phyloP scores from a whole-genome alignment of 2,797 vertebrate species.

The Hyperoplus immaculatus region DNA sequence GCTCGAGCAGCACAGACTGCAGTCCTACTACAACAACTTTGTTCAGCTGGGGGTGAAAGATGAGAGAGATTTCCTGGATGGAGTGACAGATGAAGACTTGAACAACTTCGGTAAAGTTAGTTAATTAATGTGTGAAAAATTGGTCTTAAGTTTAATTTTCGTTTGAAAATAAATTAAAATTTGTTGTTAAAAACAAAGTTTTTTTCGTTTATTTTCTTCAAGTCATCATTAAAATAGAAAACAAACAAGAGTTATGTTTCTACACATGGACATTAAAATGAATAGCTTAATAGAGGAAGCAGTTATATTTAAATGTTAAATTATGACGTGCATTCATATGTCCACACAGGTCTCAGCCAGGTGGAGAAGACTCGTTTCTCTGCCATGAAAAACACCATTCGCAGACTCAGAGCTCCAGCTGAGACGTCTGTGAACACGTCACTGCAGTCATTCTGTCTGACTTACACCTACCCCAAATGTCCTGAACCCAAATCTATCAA shows the following conservation, averaged over 20 bases:
- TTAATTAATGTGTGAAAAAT: no score
- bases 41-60: constrained; percentile 64
- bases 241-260: no score
- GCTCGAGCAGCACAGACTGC: constrained; percentile 59
- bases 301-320: not conserved
- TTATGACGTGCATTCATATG: not conserved
- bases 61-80: constrained; percentile 69
- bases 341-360: constrained; percentile 44
- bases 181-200: no score
- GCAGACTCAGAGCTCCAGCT: constrained; percentile 19
- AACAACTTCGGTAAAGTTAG: constrained; percentile 54
- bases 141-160: no score
- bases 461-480: constrained; percentile 71
- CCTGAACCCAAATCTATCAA: constrained; percentile 45
- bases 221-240: no score
- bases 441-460: constrained; percentile 29
- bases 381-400: constrained; percentile 49
- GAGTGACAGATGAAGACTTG: constrained; percentile 59
- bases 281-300: not conserved
- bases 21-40: constrained; percentile 48
- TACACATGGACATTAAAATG: no score
- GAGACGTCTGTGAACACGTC: constrained; percentile 35
- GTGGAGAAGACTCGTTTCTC: constrained; percentile 71
- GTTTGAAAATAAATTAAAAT: no score
- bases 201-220: no score